Conservation (phyloP, 2,888 invertebrate genomes). For the Gastrophysa polygoni region DNA sequence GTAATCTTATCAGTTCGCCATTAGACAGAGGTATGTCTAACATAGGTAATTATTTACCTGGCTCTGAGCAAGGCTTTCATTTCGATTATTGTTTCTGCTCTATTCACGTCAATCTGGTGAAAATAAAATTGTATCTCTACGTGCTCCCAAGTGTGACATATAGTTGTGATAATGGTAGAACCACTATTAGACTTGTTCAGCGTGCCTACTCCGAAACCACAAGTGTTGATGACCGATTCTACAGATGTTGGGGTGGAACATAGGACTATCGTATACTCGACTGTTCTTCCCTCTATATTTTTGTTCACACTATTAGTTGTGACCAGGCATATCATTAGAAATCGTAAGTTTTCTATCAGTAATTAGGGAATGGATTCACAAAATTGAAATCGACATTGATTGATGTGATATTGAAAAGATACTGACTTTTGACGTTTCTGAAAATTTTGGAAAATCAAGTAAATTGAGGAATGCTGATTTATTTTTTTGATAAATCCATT, state of each 20-base stretch:
- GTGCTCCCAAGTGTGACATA: too few relatives aligned
- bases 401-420: too few relatives aligned
- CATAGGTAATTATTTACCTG: neutral
- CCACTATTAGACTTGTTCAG: neutral
- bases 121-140: neutral
- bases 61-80: neutral
- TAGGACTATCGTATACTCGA: neutral
- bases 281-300: neutral
- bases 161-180: neutral
- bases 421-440: too few relatives aligned
- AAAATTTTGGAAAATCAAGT: too few relatives aligned
- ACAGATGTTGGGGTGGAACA: neutral
- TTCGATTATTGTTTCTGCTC: neutral
- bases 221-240: neutral
- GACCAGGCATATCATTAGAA: neutral
- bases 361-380: too few relatives aligned
- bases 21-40: neutral
- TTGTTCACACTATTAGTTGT: neutral
- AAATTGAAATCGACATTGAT: too few relatives aligned
- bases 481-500: too few relatives aligned
- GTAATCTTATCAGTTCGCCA: neutral
- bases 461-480: too few relatives aligned
- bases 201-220: neutral
- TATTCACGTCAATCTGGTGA: neutral
- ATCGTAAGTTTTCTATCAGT: neutral